Evolutionary conservation across 2,113 vertebrate genomes (phyloP), one percentile per base, ranked within the genome.

Genomic region (Cyphomyrus discorhynchus): DNA sequence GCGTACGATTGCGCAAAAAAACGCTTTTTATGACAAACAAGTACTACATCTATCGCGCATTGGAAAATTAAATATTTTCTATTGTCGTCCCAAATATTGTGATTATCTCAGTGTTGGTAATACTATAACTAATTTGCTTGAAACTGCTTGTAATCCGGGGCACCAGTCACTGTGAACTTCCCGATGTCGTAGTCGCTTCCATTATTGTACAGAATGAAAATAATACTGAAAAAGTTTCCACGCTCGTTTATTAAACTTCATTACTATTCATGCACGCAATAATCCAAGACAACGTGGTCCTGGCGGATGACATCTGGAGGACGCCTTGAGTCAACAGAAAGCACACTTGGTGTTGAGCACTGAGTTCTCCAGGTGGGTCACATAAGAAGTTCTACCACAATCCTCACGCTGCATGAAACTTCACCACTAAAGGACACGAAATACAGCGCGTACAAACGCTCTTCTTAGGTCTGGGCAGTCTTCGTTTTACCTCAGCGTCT

Each of bases 301-400:
- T 0, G 90, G 91, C 86, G 80, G 39, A 0, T 92, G 62, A 66
- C 56, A 62, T 9, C 56, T 62, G 21, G 56, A n/a, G 56, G 56
- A 92, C 0, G 92, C 46, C 86, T 90, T 91, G 31, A 93, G 90
- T 1, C 93, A 89, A 87, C 92, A 94, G 91, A 93, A 93, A 53
- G 93, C 91, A 46, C 93, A 66, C 10, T 70, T 70, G 62, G 10
- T 5, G n/a, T 27, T 66, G n/a, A 27, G 24, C 24, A n/a, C 24
- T 9, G 8, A 62, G 9, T 31, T 70, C 62, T 70, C 27, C 62
- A 66, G 58, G n/a, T 66, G 24, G 58, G 24, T 27, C 24, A 27
- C 24, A 66, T 27, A 27, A 58, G 19, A 58, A 24, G 24, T 27
- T 24, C 58, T 62, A 62, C n/a, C 62, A 13, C 62, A 66, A 66